Percentiles rank a stretch among this genome's conserved stretches.
These are phyloP conservation scores for Osedax frankpressi DNA, from an alignment of 2,888 invertebrate species.

Conservation along the genomic window DNA sequence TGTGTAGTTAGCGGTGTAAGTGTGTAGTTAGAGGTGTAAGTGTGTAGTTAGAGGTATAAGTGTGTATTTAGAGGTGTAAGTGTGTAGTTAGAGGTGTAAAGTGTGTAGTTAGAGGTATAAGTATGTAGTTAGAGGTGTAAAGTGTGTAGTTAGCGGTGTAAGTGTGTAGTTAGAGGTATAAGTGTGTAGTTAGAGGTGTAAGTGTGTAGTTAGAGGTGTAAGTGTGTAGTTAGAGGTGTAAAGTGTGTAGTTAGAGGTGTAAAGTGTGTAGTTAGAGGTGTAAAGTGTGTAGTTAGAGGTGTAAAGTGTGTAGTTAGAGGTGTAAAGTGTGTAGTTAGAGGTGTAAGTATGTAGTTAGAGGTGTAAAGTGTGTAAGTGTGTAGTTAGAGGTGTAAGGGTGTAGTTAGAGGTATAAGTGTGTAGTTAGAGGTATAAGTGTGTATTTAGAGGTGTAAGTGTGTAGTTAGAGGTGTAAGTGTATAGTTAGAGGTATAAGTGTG, in stretches of 20 bases:
- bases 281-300: neutral
- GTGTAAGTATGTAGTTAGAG: too few species aligned
- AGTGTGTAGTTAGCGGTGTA: neutral
- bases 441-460: constrained; percentile 16
- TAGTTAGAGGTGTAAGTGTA: constrained; percentile 87
- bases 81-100: neutral
- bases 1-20: neutral
- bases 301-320: constrained; percentile 71
- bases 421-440: neutral
- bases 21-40: neutral
- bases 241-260: neutral
- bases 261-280: neutral
- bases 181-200: constrained; percentile 77
- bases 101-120: neutral
- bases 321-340: constrained; percentile 91
- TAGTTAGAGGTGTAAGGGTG: neutral
- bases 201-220: constrained; percentile 94
- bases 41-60: neutral
- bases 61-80: neutral
- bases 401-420: neutral
- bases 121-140: neutral
- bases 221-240: constrained; percentile 48
- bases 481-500: constrained; percentile 88
- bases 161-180: neutral
- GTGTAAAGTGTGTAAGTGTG: too few species aligned